Evolutionary conservation across 2,888 invertebrate species (phyloP).

Genomic region (Drosophila ezoana): DNA sequence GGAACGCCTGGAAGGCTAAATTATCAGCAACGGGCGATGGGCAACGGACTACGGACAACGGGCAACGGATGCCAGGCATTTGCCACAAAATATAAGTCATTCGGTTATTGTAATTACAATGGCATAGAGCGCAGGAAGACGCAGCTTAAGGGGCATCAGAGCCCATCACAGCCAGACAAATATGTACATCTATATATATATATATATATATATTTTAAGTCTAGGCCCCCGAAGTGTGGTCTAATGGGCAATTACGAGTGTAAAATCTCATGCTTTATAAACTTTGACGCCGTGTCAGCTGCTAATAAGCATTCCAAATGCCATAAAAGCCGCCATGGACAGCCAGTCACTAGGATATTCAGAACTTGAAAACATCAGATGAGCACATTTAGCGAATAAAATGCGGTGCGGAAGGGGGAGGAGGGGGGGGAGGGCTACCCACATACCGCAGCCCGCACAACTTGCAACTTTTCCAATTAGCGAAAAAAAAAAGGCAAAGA

Average conservation of each 20-base stretch:
- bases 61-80: conserved; percentile 59
- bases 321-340: conserved; percentile 69
- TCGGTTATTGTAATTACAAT: conserved; percentile 77
- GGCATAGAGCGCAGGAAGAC: conserved; percentile 63
- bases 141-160: conserved; percentile 48
- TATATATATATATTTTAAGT: conserved; percentile 6
- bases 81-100: conserved; percentile 68
- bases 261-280: conserved; percentile 73
- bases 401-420: neutral
- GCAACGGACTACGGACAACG: conserved; percentile 38
- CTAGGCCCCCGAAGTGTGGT: conserved; percentile 1
- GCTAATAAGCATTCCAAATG: conserved; percentile 74
- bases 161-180: conserved; percentile 12
- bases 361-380: conserved; percentile 33
- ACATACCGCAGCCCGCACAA: conserved; percentile 55
- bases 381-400: conserved; percentile 13
- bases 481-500: conserved; percentile 60
- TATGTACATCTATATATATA: neutral
- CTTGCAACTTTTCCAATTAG: conserved; percentile 83
- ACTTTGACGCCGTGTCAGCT: conserved; percentile 77
- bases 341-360: conserved; percentile 30
- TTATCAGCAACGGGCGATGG: conserved; percentile 53
- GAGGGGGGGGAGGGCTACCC: conserved; percentile 5
- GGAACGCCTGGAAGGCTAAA: conserved; percentile 40
- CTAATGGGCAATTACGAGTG: conserved; percentile 77